A percentile compares a stretch with the other conserved stretches of the same genome.
Evolutionary conservation across 2,113 vertebrate species (phyloP).

Genomic region (Semnornis frantzii): DNA sequence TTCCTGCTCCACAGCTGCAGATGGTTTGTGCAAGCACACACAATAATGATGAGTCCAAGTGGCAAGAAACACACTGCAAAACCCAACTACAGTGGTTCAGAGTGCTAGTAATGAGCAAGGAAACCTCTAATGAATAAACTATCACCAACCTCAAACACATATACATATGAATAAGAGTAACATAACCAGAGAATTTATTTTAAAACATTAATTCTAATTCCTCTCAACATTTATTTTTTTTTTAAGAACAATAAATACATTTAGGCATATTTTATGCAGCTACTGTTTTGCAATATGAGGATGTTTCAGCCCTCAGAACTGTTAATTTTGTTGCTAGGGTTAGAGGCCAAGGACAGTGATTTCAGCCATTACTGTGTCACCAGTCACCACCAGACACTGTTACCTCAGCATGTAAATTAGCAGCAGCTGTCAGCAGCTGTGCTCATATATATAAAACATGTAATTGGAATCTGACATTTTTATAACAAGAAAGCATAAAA

Average conservation of each 20-base stretch:
- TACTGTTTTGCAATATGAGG: background rate
- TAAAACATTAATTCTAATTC: background rate
- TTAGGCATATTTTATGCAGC: background rate
- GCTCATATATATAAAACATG: background rate
- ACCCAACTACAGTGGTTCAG: accelerated
- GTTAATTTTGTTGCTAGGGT: background rate
- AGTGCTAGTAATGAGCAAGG: background rate
- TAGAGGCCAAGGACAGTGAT: background rate
- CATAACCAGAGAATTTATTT: background rate
- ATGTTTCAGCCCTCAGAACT: background rate
- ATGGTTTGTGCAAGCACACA: background rate
- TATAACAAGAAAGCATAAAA: background rate
- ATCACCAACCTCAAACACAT: background rate
- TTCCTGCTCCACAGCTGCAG: background rate
- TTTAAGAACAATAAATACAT: background rate
- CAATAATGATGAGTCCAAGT: background rate
- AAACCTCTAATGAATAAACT: background rate
- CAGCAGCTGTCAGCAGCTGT: background rate
- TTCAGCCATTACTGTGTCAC: background rate
- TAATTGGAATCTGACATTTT: background rate
- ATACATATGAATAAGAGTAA: background rate
- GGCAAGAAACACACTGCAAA: background rate
- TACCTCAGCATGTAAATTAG: background rate
- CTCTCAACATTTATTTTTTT: background rate
- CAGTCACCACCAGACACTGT: background rate